A percentile compares a stretch with the other conserved stretches of the same genome.
Evolutionary conservation across 2,888 invertebrate genomes (phyloP).

Genomic region (Theretra japonica): DNA sequence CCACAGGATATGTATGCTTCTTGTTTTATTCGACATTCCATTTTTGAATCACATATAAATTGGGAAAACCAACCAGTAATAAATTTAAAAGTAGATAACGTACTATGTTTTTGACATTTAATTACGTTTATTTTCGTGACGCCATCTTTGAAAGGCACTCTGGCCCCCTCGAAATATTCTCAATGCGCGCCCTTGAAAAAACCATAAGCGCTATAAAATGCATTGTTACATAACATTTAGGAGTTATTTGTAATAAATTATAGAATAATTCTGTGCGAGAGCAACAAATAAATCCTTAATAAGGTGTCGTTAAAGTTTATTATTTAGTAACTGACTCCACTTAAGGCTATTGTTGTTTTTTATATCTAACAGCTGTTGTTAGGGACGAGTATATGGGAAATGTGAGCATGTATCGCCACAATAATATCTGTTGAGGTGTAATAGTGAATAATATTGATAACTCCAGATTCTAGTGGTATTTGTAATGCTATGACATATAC

Average conservation of each 20-base stretch:
- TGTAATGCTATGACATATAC: too few relatives aligned
- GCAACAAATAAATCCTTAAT: constrained; percentile 82
- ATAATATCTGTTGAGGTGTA: too few relatives aligned
- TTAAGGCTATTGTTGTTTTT: constrained; percentile 74
- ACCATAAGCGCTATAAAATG: constrained; percentile 45
- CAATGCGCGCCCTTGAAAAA: constrained; percentile 33
- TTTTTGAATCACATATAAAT: not conserved
- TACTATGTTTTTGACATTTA: not conserved
- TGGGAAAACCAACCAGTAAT: not conserved
- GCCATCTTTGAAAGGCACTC: not conserved
- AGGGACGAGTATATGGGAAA: constrained; percentile 48
- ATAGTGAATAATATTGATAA: too few relatives aligned
- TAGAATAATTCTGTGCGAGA: constrained; percentile 73
- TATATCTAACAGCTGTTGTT: constrained; percentile 59
- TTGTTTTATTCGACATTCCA: not conserved
- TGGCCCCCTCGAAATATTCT: not conserved
- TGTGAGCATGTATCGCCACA: constrained; percentile 43
- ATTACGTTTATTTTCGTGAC: not conserved
- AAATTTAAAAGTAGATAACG: not conserved
- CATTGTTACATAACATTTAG: constrained; percentile 57
- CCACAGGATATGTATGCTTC: too few relatives aligned
- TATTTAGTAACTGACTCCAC: constrained; percentile 78
- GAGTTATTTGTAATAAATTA: constrained; percentile 84
- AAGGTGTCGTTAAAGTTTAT: constrained; percentile 79
- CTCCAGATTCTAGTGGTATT: too few relatives aligned